Conservation (phyloP, 37 sponge, comb jelly and placozoan species). For the Halisarca cf. caerulea region DNA sequence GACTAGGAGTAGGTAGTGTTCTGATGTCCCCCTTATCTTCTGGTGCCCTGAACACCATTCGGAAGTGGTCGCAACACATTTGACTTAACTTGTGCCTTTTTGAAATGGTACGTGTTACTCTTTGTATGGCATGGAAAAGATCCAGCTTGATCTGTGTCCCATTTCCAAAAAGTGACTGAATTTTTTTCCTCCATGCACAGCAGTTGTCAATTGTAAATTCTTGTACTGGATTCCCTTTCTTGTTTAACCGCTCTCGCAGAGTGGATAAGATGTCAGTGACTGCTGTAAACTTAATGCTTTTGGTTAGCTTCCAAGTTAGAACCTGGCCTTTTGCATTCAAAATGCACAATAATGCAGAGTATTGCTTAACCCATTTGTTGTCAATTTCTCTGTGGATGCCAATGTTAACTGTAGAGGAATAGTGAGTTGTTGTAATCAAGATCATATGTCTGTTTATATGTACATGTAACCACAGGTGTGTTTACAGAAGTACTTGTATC, state of each 20-base stretch:
- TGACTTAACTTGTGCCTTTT: no score
- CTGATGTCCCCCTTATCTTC: no score
- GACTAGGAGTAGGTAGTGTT: no score
- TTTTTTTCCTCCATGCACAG: constrained; percentile 31
- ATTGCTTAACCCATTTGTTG: constrained; percentile 43
- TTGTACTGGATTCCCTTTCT: constrained; percentile 2
- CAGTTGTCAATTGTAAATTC: constrained; percentile 55
- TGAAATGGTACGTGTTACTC: constrained; percentile 32
- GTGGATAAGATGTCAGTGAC: not conserved
- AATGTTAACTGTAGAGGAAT: constrained; percentile 19
- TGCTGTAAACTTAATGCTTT: not conserved
- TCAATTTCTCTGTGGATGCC: constrained; percentile 19
- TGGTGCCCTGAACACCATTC: no score
- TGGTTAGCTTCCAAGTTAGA: constrained; percentile 42
- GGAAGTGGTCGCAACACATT: no score
- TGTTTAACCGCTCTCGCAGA: not conserved
- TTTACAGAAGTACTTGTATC: no score
- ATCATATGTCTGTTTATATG: no score
- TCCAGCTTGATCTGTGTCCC: constrained; percentile 16
- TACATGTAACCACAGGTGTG: no score
- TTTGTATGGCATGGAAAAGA: constrained; percentile 57
- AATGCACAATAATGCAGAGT: constrained; percentile 35
- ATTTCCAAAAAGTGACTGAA: constrained; percentile 40
- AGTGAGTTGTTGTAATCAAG: not conserved
- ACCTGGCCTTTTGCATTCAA: constrained; percentile 32